Percentiles rank a stretch among this genome's conserved stretches.
Evolutionary conservation across 2,113 vertebrate genomes (phyloP).

Genomic region (Meles meles): DNA sequence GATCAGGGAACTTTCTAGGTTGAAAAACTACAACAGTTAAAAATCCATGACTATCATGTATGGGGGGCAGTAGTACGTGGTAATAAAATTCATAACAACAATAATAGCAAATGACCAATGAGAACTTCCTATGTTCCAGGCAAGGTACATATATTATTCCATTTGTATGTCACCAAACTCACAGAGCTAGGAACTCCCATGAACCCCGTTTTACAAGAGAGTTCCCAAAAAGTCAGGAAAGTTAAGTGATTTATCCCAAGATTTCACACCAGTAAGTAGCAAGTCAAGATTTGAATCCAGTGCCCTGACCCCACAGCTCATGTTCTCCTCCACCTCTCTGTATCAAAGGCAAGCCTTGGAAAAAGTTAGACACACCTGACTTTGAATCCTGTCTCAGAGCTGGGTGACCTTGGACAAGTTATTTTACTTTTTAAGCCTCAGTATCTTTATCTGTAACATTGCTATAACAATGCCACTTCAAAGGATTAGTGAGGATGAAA

Average conservation of each 20-base stretch:
- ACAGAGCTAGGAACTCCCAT: neutral
- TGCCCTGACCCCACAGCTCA: neutral
- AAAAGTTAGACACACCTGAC: neutral
- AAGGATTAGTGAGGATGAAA: slow-evolving; percentile 59
- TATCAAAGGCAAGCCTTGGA: neutral
- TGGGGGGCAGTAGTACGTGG: neutral
- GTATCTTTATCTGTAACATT: slow-evolving; percentile 44
- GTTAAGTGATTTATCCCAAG: neutral
- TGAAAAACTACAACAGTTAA: neutral
- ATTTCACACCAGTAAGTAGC: neutral
- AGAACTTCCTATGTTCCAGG: neutral
- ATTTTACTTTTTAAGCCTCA: slow-evolving; percentile 4
- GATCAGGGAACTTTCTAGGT: neutral
- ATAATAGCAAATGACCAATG: neutral
- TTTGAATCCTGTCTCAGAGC: neutral
- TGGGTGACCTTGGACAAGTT: neutral
- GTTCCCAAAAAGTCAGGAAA: neutral
- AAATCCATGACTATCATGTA: neutral
- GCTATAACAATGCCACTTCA: slow-evolving; percentile 30
- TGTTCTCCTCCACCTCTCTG: neutral
- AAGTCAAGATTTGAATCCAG: neutral
- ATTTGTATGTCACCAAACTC: neutral
- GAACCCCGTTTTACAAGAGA: neutral
- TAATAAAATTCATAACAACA: neutral
- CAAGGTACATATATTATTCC: neutral